Evolutionary conservation across 2,797 vertebrate genomes (phyloP).

Genomic region (Sebastes vulpes): DNA sequence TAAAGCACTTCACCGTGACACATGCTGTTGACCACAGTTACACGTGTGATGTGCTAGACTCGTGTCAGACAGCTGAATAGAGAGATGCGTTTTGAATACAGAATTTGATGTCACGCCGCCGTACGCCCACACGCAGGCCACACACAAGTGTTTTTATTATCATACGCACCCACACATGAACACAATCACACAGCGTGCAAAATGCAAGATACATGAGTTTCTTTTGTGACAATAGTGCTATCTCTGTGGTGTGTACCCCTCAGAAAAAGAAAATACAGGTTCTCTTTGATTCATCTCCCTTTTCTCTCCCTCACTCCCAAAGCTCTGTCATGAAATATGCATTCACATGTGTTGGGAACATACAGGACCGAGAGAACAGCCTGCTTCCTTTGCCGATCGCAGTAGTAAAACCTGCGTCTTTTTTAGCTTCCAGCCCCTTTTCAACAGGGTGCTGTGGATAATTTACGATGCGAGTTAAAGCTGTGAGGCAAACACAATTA

Average conservation of each 20-base stretch:
- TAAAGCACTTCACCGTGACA: slow-evolving; percentile 21
- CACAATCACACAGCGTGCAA: neutral
- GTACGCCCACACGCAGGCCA: slow-evolving; percentile 18
- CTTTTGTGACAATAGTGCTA: slow-evolving; percentile 16
- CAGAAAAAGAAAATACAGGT: slow-evolving; percentile 36
- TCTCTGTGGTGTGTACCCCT: slow-evolving; percentile 7
- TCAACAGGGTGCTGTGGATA: slow-evolving; percentile 50
- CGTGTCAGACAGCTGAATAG: neutral
- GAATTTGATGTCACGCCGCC: neutral
- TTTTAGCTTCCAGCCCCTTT: slow-evolving; percentile 7
- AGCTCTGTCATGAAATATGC: slow-evolving; percentile 75
- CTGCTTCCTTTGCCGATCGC: slow-evolving; percentile 27
- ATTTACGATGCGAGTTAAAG: slow-evolving; percentile 56
- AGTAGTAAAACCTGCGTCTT: slow-evolving; percentile 28
- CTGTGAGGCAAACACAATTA: slow-evolving; percentile 60
- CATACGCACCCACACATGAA: slow-evolving; percentile 18
- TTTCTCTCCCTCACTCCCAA: slow-evolving; percentile 40
- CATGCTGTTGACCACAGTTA: slow-evolving; percentile 35
- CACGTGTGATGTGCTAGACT: slow-evolving; percentile 6
- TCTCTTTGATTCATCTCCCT: slow-evolving; percentile 35
- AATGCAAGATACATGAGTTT: slow-evolving; percentile 18
- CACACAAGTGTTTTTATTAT: slow-evolving; percentile 1
- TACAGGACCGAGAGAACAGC: slow-evolving; percentile 38
- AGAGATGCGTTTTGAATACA: neutral
- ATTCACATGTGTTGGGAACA: slow-evolving; percentile 67